Evolutionary conservation across 2,888 invertebrate species (phyloP), one percentile per base, ranked within the genome.

Genomic region (Therioaphis trifolii): DNA sequence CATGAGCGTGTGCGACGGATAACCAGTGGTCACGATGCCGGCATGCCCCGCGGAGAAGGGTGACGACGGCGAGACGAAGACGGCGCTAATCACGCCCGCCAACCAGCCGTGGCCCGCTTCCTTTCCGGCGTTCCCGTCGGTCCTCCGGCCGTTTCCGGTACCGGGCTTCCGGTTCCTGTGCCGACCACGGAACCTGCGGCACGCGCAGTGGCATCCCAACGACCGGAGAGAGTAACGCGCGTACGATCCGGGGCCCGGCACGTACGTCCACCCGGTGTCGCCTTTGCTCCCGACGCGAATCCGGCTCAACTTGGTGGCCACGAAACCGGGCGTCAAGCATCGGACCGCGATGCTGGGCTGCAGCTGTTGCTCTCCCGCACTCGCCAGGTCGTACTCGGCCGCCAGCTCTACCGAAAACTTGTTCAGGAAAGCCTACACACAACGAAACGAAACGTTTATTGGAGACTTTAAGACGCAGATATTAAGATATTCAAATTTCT

Each of bases 221-320:
- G 76, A 27, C 12, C 61, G 43, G 4, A 76, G 76, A n/a, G 76
- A 76, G 46, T 46, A 61, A 14, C 46, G 27, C 12, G n/a, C 76
- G 76, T 76, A 76, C 27, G 43, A 2, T 2, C 7, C 1, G 7
- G 61, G 27, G 0, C n/a, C 14, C 4, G 76, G 76, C 7, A 61
- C 14, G 11, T 4, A 46, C 15, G 24, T 40, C 74, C 18, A 18
- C 4, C 75, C n/a, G n/a, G 4, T 2, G 15, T 27, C 27, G 27
- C 12, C n/a, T 15, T 21, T 21, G 2, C n/a, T 52, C 5, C 52
- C n/a, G 21, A 46, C 7, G 5, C 92, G 91, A 84, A 96, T 94
- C 87, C 94, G 94, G 14, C 94, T 93, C 95, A 96, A 95, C 88
- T 97, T 97, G 0, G 97, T 96, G 40, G 95, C 95, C 0, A 98